Base-by-base conservation (phyloP, 2,113 vertebrate species). In the Nymphicus hollandicus region DNA sequence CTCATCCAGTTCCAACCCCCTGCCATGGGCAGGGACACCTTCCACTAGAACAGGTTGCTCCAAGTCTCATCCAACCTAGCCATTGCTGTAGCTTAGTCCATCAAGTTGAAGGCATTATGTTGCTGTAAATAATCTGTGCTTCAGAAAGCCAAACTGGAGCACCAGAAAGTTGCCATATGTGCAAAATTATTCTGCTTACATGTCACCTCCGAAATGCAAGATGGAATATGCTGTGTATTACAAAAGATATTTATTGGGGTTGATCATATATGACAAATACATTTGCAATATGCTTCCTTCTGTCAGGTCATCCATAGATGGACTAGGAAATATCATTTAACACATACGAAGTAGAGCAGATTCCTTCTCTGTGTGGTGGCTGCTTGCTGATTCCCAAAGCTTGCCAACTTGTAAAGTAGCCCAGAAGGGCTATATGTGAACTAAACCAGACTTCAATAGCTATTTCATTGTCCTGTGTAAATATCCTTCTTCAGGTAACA, bases 211-310 rank as follows among this genome's bases (percentile, higher is more conserved):
- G 29, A 81, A 86, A 86, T n/a, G 52, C 20, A 72, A 53, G 76
- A 88, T 60, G 69, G 74, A 79, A 96, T 93, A 91, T 80, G 66
- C 52, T 81, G 31, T 39, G 25, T 83, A 10, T 68, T 81, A 66
- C 52, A 52, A 53, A 61, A 89, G n/a, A 78, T 66, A 49, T 79
- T 91, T 91, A 72, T 61, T 84, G 13, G 61, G 37, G 27, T 73
- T 66, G 78, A 93, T 89, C 71, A 43, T 71, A 58, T 80, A 85
- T 95, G 93, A 81, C 90, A 89, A 73, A 91, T 66, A 81, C 20
- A 86, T 88, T 95, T 92, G 88, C 80, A 96, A 92, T 93, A 88
- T 95, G 86, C 95, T 94, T 93, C 88, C 82, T 95, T 96, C 82
- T 93, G 55, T 81, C 80, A 93, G 92, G 86, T 96, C 92, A 94